phyloP scores from a whole-genome alignment of 2,797 vertebrate species.

The Myotis findleyi region DNA sequence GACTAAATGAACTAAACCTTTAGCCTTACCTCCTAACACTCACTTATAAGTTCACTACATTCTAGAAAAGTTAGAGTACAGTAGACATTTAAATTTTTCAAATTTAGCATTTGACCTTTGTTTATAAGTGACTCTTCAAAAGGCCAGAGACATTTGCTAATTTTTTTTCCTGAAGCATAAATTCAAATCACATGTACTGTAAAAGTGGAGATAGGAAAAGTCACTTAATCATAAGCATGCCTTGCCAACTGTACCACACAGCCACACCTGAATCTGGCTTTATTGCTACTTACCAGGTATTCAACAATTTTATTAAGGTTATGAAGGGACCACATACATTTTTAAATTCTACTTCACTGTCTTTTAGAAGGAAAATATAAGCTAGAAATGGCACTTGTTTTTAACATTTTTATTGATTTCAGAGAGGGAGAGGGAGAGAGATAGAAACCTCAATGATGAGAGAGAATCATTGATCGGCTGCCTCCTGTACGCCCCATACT shows the following conservation, averaged over 20 bases:
- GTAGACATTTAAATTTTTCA: background rate
- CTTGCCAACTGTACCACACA: background rate
- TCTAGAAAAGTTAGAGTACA: background rate
- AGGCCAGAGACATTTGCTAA: background rate
- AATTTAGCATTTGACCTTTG: background rate
- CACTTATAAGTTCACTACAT: background rate
- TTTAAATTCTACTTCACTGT: background rate
- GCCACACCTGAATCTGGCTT: background rate
- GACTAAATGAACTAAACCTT: conserved; percentile 2
- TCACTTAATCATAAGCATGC: background rate
- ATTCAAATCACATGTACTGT: background rate
- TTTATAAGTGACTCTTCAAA: conserved; percentile 14
- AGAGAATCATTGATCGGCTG: too few relatives aligned
- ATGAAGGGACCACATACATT: background rate
- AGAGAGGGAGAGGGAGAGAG: too few relatives aligned
- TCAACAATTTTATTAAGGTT: background rate
- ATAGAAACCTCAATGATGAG: too few relatives aligned
- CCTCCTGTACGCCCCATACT: too few relatives aligned
- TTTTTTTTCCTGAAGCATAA: conserved; percentile 16
- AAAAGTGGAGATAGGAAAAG: conserved; percentile 12
- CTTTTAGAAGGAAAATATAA: background rate
- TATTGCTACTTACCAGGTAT: background rate
- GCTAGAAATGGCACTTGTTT: background rate
- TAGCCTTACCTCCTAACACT: background rate
- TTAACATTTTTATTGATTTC: too few relatives aligned